Evolutionary conservation across 1,140 invertebrate genomes (phyloP), one percentile per base, ranked within the genome.

Genomic region (Anagrus nilaparvatae): DNA sequence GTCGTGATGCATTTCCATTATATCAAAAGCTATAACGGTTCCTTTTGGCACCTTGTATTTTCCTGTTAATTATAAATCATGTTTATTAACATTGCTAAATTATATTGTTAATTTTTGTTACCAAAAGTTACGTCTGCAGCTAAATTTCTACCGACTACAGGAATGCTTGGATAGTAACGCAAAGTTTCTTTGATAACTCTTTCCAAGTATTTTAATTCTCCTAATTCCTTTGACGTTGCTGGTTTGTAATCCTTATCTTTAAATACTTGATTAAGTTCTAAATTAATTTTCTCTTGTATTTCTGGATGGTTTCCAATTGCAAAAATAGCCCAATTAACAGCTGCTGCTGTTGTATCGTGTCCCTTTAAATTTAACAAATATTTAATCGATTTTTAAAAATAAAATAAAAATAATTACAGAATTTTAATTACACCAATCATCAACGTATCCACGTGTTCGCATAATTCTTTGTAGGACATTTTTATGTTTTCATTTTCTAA

Each of bases 321-420:
- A 25, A 8, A 38, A 25, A 33, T 41, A 3, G 69, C 58, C 64
- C 76, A 81, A 23, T 58, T 60, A 2, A 80, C 63, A 3, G 62
- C 75, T 18, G 69, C 61, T 0, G 74, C 67, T 16, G 80, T 82
- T n/a, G 82, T 84, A 46, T 85, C 82, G 27, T 73, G 67, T 3
- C 72, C 75, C 61, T 58, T n/a, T n/a, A n/a, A n/a, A n/a, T n/a
- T n/a, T n/a, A n/a, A n/a, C n/a, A n/a, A n/a, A n/a, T n/a, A n/a
- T n/a, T n/a, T n/a, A n/a, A n/a, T n/a, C n/a, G n/a, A n/a, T n/a
- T n/a, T n/a, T n/a, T n/a, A n/a, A n/a, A n/a, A n/a, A n/a, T n/a
- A n/a, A n/a, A n/a, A n/a, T n/a, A n/a, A n/a, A n/a, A n/a, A n/a
- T n/a, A n/a, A n/a, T n/a, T n/a, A n/a, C n/a, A n/a, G n/a, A n/a